Evolutionary conservation across 1,140 invertebrate genomes (phyloP), one percentile per base, ranked within the genome.

Genomic region (Pectinophora gossypiella): DNA sequence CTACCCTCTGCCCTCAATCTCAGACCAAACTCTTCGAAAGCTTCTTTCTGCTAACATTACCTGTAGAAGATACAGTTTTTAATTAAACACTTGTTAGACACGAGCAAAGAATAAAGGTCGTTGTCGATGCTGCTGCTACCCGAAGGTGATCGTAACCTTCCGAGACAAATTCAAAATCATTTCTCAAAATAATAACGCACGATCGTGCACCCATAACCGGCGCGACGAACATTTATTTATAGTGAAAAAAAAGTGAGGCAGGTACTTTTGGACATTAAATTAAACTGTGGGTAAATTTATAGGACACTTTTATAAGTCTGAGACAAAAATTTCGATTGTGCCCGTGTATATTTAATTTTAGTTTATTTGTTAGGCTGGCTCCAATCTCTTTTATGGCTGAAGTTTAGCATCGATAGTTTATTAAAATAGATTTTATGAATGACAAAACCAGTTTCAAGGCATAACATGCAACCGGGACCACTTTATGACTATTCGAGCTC

Each of bases 261-360:
- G 83, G 80, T 80, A 86, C 77, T 78, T 80, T 84, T 83, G 77
- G 80, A 85, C 83, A 83, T 83, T 86, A 86, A 86, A 86, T 86
- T 83, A 85, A 86, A 85, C 78, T 84, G 76, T 72, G 83, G 83
- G 72, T 83, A 82, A 85, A 86, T 86, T 86, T 86, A 86, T 86
- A 86, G 81, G 83, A 86, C 83, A 86, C 64, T 86, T 86, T 86
- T 86, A 86, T 86, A 85, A 56, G 79, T 52, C 79, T 86, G 81
- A 86, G 83, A 86, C 83, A 86, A 86, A 86, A 86, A 85, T 85
- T 86, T 83, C 77, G 76, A 83, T 85, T 86, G 81, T 85, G 61
- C 68, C 75, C 73, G 74, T 86, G 83, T 86, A 85, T 86, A 86
- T 85, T 84, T 86, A 86, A 86, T 86, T 85, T 86, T 83, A 78